Percentiles rank a stretch among this genome's conserved stretches.
phyloP scores from a whole-genome alignment of 2,888 invertebrate genomes.

The Brachyopa scutellaris region DNA sequence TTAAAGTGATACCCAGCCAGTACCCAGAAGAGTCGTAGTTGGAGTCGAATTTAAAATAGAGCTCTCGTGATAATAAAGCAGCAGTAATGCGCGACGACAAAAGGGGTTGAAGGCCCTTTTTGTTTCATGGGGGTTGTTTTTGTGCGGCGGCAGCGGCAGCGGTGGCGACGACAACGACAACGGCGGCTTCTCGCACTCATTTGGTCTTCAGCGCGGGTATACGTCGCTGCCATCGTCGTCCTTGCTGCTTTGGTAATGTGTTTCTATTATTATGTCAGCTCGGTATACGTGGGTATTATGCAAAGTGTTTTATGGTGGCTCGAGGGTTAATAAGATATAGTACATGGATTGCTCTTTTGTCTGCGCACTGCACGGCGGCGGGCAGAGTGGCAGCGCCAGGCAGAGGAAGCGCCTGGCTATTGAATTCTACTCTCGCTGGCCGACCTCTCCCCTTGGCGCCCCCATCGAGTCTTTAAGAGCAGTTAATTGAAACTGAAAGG shows the following conservation, averaged over 20 bases:
- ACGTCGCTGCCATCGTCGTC: conserved; percentile 24
- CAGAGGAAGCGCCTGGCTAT: conserved; percentile 41
- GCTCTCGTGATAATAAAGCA: conserved; percentile 68
- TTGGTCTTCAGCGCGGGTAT: conserved; percentile 56
- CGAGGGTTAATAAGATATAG: conserved; percentile 73
- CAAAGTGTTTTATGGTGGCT: conserved; percentile 74
- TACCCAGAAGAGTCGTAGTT: conserved; percentile 14
- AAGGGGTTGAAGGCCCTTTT: conserved; percentile 65
- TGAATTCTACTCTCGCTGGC: conserved; percentile 67
- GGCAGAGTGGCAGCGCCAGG: background rate
- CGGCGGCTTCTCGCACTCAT: conserved; percentile 54
- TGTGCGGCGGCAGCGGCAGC: conserved; percentile 24
- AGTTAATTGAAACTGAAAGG: conserved; percentile 76
- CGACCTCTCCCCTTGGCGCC: conserved; percentile 22
- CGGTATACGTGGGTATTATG: conserved; percentile 73
- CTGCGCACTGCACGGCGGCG: conserved; percentile 54
- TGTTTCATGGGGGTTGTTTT: conserved; percentile 55
- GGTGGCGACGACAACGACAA: background rate
- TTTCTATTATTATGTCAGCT: conserved; percentile 73
- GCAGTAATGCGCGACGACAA: conserved; percentile 72
- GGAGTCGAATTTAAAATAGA: conserved; percentile 59
- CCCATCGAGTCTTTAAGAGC: conserved; percentile 67
- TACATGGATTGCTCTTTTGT: conserved; percentile 73
- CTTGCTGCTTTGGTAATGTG: conserved; percentile 69
- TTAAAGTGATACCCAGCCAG: conserved; percentile 58